Evolutionary conservation across 2,113 vertebrate genomes (phyloP), one percentile per base, ranked within the genome.

Genomic region (Grammomys surdaster): DNA sequence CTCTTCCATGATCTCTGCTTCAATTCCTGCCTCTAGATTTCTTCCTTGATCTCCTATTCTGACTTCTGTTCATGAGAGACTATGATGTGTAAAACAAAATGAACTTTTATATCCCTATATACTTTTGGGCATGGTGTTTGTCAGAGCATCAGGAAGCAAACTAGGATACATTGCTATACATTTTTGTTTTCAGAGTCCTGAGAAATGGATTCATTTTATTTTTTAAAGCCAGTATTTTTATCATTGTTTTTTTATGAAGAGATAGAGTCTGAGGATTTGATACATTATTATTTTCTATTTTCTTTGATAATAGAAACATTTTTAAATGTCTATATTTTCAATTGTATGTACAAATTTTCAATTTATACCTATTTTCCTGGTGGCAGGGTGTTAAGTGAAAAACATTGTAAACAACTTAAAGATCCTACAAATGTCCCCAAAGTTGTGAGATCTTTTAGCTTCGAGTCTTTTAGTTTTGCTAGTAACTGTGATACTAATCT

Each of bases 381-480:
- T n/a, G 31, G 2, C 0, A 16, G 19, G 5, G 0, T 5, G 26
- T 77, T 76, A 82, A 87, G 65, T 63, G 14, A 87, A 93, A 96
- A 65, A 67, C 43, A 43, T 63, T 82, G 20, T 70, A 95, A 97
- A 16, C 3, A 88, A 70, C 56, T 48, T 95, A 56, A 92, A 92
- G 3, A 28, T 65, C 12, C 93, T 36, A 22, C 76, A 17, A 56
- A 94, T 65, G 7, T 72, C 90, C 22, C 16, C 20, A 43, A 19
- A 20, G 22, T 51, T 93, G 54, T 95, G n/a, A 56, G 22, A 81
- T 81, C 65, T 84, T 92, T 94, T 82, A 93, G 48, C 56, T 69
- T 6, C 58, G 76, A 24, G 58, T 81, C 65, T 85, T 92, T 94
- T 78, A 93, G 51, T 70, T 69, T 4, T 67, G 54, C 51, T 65